These are phyloP conservation scores for Miniopterus natalensis DNA, from an alignment of 2,113 vertebrate genomes.

Conservation along the genomic window DNA sequence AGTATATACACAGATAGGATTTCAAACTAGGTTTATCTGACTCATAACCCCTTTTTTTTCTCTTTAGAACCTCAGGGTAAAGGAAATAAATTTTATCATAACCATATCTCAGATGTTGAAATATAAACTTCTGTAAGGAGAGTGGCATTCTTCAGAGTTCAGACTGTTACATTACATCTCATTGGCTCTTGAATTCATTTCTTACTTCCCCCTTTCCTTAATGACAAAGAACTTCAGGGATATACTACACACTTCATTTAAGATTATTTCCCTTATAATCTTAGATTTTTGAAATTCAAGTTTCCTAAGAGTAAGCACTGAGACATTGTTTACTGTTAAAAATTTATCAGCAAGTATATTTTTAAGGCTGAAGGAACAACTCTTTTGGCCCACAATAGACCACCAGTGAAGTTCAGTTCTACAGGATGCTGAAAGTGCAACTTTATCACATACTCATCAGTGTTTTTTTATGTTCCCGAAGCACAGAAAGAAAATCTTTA, in stretches of 20 bases:
- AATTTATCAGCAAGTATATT: background rate
- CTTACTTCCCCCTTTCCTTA: background rate
- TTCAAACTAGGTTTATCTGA: background rate
- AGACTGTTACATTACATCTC: background rate
- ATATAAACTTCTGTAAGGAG: background rate
- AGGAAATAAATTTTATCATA: background rate
- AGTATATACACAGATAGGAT: background rate
- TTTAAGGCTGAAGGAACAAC: constrained; percentile 41
- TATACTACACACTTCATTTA: background rate
- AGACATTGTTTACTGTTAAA: background rate
- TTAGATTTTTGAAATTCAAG: background rate
- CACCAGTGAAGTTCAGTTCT: background rate
- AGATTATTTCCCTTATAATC: background rate
- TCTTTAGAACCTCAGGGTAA: background rate
- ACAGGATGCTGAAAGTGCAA: constrained; percentile 63
- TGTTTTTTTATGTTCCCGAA: constrained; percentile 68
- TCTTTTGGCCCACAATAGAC: background rate
- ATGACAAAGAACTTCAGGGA: background rate
- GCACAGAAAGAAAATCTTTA: constrained; percentile 80
- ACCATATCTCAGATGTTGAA: background rate
- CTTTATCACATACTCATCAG: constrained; percentile 79
- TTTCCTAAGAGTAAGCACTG: background rate
- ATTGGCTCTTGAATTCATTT: background rate
- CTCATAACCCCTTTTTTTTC: background rate
- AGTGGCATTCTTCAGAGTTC: background rate